These are phyloP conservation scores for Sardina pilchardus DNA, from an alignment of 2,113 vertebrate genomes.

Conservation along the genomic window DNA sequence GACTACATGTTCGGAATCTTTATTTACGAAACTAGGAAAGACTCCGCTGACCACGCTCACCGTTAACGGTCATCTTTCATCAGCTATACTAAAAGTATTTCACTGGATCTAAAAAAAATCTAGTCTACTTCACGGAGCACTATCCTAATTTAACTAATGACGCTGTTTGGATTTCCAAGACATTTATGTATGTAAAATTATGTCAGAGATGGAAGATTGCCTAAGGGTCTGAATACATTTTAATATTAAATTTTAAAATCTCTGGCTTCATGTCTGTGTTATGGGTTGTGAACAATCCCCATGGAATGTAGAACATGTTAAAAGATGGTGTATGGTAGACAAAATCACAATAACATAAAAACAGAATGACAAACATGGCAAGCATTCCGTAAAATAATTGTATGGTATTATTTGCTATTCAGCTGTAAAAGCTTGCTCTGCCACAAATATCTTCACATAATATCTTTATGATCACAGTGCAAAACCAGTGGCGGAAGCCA, in stretches of 20 bases:
- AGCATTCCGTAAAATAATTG: not conserved
- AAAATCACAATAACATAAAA: not conserved
- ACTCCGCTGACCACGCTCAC: not conserved
- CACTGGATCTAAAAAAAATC: not conserved
- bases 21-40: not conserved
- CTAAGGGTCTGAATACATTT: not conserved
- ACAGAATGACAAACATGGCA: not conserved
- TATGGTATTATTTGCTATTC: not conserved
- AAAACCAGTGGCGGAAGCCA: not conserved
- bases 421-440: not conserved
- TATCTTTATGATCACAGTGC: not conserved
- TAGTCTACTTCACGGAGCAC: not conserved
- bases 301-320: not conserved
- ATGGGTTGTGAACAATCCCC: not conserved
- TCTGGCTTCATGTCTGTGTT: not conserved
- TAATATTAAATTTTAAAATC: not conserved
- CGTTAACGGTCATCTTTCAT: not conserved
- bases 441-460: not conserved
- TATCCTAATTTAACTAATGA: conserved; percentile 7
- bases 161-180: not conserved
- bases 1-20: not conserved
- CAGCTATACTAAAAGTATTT: not conserved
- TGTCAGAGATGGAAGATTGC: not conserved
- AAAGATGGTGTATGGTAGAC: not conserved
- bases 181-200: not conserved